Percentiles rank a stretch among this genome's conserved stretches.
These are phyloP conservation scores for Todiramphus chloris DNA, from an alignment of 2,113 vertebrate species.

Conservation along the genomic window DNA sequence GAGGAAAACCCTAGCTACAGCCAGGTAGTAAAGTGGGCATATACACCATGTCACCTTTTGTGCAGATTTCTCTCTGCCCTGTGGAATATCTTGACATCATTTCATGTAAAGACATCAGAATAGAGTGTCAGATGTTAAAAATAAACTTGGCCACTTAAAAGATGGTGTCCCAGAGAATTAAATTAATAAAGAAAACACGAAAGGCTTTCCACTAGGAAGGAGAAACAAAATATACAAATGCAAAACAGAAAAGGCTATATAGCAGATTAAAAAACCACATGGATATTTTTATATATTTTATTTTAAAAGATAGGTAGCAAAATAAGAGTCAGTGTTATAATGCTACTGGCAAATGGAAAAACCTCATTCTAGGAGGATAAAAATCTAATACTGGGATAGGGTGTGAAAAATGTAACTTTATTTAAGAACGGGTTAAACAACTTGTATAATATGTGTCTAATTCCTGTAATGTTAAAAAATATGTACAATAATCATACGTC, in stretches of 20 bases:
- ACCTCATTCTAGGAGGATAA: neutral
- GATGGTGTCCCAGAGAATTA: neutral
- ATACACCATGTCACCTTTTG: fast-evolving
- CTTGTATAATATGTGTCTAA: neutral
- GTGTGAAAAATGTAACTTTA: neutral
- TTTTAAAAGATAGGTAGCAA: neutral
- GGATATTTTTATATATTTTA: too few species aligned
- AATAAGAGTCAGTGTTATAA: neutral
- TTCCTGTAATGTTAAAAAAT: neutral
- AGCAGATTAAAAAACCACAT: neutral
- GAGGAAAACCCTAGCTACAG: neutral
- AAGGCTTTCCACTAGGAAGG: neutral
- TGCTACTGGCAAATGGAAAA: neutral
- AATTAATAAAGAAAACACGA: neutral
- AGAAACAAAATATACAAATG: neutral
- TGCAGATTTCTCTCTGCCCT: neutral
- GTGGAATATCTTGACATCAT: neutral
- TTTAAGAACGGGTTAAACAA: neutral
- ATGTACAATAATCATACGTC: neutral
- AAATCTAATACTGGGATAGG: neutral
- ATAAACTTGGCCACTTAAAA: neutral
- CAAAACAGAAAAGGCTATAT: neutral
- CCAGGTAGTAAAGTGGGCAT: neutral
- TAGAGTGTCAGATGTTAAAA: neutral
- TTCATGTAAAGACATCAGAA: neutral